phyloP scores from a whole-genome alignment of 2,888 invertebrate genomes.

The Syrista parreyssii region DNA sequence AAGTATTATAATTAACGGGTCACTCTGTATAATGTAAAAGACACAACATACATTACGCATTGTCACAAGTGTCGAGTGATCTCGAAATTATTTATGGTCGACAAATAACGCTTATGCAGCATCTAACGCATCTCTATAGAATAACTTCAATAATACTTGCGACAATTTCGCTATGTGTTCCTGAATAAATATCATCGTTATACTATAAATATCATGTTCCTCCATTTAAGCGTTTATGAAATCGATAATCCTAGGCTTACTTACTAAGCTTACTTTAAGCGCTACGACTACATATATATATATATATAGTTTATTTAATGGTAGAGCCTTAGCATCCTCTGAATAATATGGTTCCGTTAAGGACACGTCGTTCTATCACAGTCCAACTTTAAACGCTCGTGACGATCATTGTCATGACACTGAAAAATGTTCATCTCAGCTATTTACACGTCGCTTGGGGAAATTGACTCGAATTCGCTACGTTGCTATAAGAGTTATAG shows the following conservation, averaged over 20 bases:
- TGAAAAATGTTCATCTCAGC: not conserved
- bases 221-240: conserved; percentile 4
- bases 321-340: conserved; percentile 6
- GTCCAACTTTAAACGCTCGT: conserved; percentile 26
- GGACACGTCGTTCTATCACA: conserved; percentile 40
- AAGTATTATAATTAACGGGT: not conserved
- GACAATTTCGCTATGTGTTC: not conserved
- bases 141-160: not conserved
- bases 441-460: conserved; percentile 12
- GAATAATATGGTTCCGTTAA: conserved; percentile 21
- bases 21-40: not conserved
- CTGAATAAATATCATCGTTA: not conserved
- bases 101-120: not conserved
- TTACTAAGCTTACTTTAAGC: not conserved
- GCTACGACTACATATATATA: not conserved
- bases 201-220: not conserved
- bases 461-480: conserved; percentile 12
- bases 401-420: conserved; percentile 1
- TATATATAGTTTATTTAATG: conserved; percentile 1
- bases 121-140: not conserved
- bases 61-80: not conserved
- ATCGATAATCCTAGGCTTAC: not conserved
- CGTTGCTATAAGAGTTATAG: not conserved
- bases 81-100: not conserved
- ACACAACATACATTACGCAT: not conserved